A percentile compares a stretch with the other conserved stretches of the same genome.
These are phyloP conservation scores for Poecilia latipinna DNA, from an alignment of 2,113 vertebrate species.

Conservation along the genomic window DNA sequence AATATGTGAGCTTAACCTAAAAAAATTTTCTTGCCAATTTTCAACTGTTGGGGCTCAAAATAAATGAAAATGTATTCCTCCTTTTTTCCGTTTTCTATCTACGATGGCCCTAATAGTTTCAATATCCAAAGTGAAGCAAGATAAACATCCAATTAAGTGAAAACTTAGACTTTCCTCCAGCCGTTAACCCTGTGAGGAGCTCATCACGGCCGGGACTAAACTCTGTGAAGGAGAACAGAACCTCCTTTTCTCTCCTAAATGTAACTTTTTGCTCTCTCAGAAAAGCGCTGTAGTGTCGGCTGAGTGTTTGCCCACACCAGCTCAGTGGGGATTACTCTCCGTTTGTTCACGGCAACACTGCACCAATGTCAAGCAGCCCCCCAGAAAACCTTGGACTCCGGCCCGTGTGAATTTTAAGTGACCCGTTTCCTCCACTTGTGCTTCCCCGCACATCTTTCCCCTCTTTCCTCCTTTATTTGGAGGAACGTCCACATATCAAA, in stretches of 20 bases:
- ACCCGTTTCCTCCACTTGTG: slow-evolving; percentile 62
- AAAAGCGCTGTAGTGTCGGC: slow-evolving; percentile 48
- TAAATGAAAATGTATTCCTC: too few species aligned
- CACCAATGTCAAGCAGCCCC: slow-evolving; percentile 81
- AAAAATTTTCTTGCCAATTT: too few species aligned
- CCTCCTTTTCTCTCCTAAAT: slow-evolving; percentile 9
- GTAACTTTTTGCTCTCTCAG: slow-evolving; percentile 22
- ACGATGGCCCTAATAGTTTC: background rate
- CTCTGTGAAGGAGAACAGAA: slow-evolving; percentile 23
- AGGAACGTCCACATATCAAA: slow-evolving; percentile 53
- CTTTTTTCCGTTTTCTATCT: too few species aligned
- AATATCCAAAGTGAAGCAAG: too few species aligned
- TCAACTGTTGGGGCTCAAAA: too few species aligned
- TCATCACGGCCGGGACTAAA: slow-evolving; percentile 25
- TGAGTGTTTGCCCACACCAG: slow-evolving; percentile 70
- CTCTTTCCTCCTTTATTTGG: slow-evolving; percentile 39
- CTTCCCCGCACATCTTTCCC: slow-evolving; percentile 50
- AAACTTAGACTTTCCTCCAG: slow-evolving; percentile 20
- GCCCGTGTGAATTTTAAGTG: slow-evolving; percentile 81
- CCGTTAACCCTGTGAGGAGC: slow-evolving; percentile 57
- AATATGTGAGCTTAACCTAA: too few species aligned
- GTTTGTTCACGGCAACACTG: slow-evolving; percentile 74
- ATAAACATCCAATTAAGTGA: too few species aligned
- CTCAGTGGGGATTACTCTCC: slow-evolving; percentile 60
- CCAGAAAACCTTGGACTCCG: slow-evolving; percentile 68